Evolutionary conservation across 2,113 vertebrate genomes (phyloP), one percentile per base, ranked within the genome.

Genomic region (Ivindomyrus marchei): DNA sequence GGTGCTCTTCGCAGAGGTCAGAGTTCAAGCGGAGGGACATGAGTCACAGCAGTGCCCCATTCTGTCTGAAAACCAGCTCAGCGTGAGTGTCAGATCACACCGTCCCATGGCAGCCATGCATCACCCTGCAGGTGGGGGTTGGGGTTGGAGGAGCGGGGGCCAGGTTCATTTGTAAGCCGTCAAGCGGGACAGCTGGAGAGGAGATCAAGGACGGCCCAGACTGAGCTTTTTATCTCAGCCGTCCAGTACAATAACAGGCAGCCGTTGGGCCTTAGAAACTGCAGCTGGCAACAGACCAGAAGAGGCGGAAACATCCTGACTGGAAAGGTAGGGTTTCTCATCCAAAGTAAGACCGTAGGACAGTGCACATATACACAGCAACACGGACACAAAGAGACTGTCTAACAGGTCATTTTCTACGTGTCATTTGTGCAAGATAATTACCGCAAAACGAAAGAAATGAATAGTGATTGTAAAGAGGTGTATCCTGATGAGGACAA

Each of bases 181-280:
- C 74, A 42, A 42, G 74, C 2, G 15, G 74, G 89, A 90, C 92
- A 90, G 74, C 88, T 46, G 42, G 77, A 83, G 80, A 46, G 66
- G 36, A 45, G 56, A 66, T 58, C 56, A 84, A 83, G 90, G 42
- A 56, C 90, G 92, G 94, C 94, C 93, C 92, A 91, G 91, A 88
- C 45, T 50, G 56, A 50, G 84, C 24, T 85, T 85, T 27, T 86
- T 50, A 86, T 86, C 24, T 86, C 8, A 86, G 8, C 31, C 7
- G 74, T 21, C 36, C 74, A 0, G 36, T 36, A 80, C 36, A 80
- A 80, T 80, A 80, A 80, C 74, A 80, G 74, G 74, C 62, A 80
- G 74, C 13, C 17, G 15, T 17, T 80, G 36, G 36, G n/a, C 74
- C 36, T 19, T 39, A 80, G 74, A 80, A 42, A 19, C 74, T 17